phyloP scores from a whole-genome alignment of 2,888 invertebrate genomes.

The Cybosia mesomella region DNA sequence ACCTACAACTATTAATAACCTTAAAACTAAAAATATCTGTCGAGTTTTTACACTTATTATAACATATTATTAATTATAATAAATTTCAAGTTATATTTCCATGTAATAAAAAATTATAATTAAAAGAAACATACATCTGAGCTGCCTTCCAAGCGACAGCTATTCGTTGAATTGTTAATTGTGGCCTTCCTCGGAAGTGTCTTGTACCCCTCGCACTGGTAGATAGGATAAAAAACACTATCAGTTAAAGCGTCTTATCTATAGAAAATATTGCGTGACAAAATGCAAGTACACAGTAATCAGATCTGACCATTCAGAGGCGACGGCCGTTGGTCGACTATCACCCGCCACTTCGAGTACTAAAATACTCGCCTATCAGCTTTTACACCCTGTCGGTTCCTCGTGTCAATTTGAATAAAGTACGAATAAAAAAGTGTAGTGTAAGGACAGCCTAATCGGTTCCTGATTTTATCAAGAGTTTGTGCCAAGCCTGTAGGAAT shows the following conservation, averaged over 20 bases:
- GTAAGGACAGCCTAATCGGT: slow-evolving; percentile 70
- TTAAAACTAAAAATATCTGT: not conserved
- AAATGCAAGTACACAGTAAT: slow-evolving; percentile 71
- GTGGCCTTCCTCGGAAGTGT: slow-evolving; percentile 19
- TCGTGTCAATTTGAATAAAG: slow-evolving; percentile 77
- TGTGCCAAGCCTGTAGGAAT: slow-evolving; percentile 63
- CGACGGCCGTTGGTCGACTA: slow-evolving; percentile 54
- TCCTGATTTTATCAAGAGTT: slow-evolving; percentile 70
- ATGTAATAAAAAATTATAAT: not conserved
- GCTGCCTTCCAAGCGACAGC: slow-evolving; percentile 5
- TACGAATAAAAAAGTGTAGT: slow-evolving; percentile 73
- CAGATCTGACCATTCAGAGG: slow-evolving; percentile 68
- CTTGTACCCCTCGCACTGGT: slow-evolving; percentile 5
- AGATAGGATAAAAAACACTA: slow-evolving; percentile 36
- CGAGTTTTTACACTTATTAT: not conserved
- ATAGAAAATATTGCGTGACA: slow-evolving; percentile 75
- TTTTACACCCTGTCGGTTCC: slow-evolving; percentile 71
- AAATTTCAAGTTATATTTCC: not conserved
- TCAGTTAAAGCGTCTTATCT: slow-evolving; percentile 59
- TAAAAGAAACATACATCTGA: not conserved
- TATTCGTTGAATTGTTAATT: slow-evolving; percentile 27
- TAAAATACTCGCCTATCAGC: slow-evolving; percentile 74
- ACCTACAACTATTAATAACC: too few species aligned
- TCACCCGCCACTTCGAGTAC: slow-evolving; percentile 62
- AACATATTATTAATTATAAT: not conserved